A percentile compares a stretch with the other conserved stretches of the same genome.
phyloP scores from a whole-genome alignment of 2,888 invertebrate genomes.

The Syritta pipiens region DNA sequence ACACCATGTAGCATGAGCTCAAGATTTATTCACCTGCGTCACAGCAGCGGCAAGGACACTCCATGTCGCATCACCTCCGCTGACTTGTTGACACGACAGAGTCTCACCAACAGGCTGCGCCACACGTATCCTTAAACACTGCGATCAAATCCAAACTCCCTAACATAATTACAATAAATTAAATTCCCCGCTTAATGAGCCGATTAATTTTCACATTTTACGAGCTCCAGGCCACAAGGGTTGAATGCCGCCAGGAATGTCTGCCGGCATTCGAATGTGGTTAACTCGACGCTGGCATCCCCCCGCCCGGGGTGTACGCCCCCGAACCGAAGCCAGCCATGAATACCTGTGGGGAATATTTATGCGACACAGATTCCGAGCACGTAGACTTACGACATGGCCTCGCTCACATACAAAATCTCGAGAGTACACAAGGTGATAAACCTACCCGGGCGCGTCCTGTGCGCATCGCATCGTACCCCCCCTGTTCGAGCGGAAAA shows the following conservation, averaged over 20 bases:
- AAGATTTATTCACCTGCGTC: constrained; percentile 11
- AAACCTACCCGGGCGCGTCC: constrained; percentile 25
- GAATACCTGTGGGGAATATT: constrained; percentile 68
- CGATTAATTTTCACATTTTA: constrained; percentile 66
- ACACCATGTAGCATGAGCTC: not conserved
- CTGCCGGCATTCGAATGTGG: constrained; percentile 45
- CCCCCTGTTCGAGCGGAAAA: constrained; percentile 30
- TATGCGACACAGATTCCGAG: constrained; percentile 65
- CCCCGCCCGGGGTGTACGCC: not conserved
- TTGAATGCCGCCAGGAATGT: constrained; percentile 34
- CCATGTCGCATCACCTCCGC: not conserved
- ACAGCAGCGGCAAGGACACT: not conserved
- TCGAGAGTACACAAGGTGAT: constrained; percentile 58
- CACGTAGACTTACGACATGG: constrained; percentile 64
- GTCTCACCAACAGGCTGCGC: not conserved
- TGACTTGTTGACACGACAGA: constrained; percentile 54
- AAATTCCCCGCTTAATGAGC: constrained; percentile 65
- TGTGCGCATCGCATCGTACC: not conserved
- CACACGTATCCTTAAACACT: constrained; percentile 25
- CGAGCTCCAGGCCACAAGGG: constrained; percentile 42
- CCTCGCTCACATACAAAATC: constrained; percentile 46
- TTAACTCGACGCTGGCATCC: constrained; percentile 40
- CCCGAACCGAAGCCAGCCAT: not conserved
- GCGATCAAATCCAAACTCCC: constrained; percentile 56
- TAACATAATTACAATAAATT: constrained; percentile 65